These are phyloP conservation scores for Brachylomia viminalis DNA, from an alignment of 2,888 invertebrate genomes.

Conservation along the genomic window DNA sequence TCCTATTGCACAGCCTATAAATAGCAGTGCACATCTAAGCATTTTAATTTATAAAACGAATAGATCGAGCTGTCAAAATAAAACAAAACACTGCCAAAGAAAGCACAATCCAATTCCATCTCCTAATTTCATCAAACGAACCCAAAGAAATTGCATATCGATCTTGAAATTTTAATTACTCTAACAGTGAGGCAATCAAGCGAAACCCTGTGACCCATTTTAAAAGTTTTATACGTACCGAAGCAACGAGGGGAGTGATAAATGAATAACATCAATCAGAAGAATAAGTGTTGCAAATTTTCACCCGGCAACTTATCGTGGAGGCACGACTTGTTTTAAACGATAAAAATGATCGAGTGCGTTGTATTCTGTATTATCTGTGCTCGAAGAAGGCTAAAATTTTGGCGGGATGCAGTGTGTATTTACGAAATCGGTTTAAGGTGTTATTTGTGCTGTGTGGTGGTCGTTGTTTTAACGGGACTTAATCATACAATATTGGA, in stretches of 20 bases:
- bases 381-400: constrained; percentile 46
- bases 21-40: too few relatives aligned
- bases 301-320: constrained; percentile 81
- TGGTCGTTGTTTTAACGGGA: constrained; percentile 23
- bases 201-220: constrained; percentile 89
- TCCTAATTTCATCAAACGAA: constrained; percentile 33
- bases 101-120: constrained; percentile 15
- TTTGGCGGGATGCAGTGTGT: constrained; percentile 44
- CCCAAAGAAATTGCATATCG: constrained; percentile 75
- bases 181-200: constrained; percentile 84
- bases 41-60: too few relatives aligned
- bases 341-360: constrained; percentile 75
- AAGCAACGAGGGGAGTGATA: constrained; percentile 88
- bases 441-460: background rate
- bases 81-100: constrained; percentile 24
- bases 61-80: background rate
- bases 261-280: constrained; percentile 90
- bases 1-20: too few relatives aligned
- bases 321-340: constrained; percentile 79
- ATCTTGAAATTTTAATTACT: constrained; percentile 87
- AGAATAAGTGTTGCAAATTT: constrained; percentile 89
- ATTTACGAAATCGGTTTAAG: constrained; percentile 22
- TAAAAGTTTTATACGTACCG: constrained; percentile 85
- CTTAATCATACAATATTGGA: constrained; percentile 4
- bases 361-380: constrained; percentile 45